These are phyloP conservation scores for Poeciliopsis gracilis DNA, from an alignment of 2,797 vertebrate genomes.

Conservation along the genomic window DNA sequence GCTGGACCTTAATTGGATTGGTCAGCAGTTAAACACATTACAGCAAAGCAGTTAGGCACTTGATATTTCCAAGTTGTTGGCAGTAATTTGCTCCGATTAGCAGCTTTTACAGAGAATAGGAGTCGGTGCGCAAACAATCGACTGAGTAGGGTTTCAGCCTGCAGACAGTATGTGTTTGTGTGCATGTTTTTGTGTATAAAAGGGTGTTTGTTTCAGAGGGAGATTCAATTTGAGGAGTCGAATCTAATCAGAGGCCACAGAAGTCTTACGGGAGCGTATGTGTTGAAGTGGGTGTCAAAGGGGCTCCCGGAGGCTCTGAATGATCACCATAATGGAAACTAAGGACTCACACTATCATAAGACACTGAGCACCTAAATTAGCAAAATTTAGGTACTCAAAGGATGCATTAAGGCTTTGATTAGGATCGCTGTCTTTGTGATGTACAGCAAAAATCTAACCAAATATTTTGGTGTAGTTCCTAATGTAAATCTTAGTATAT, in stretches of 20 bases:
- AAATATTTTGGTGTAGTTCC: too few species aligned
- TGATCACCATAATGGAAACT: conserved; percentile 46
- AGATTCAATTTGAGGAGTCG: conserved; percentile 75
- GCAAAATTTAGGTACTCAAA: conserved; percentile 5
- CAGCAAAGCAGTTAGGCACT: conserved; percentile 85
- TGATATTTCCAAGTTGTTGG: conserved; percentile 88
- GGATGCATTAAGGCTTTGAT: conserved; percentile 5
- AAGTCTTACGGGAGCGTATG: conserved; percentile 60
- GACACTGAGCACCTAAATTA: conserved; percentile 37
- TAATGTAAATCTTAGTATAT: too few species aligned
- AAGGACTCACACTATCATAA: conserved; percentile 14
- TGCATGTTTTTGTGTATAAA: conserved; percentile 50
- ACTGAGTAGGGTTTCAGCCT: conserved; percentile 57
- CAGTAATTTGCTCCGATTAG: conserved; percentile 90
- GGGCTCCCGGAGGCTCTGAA: conserved; percentile 44
- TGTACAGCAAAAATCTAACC: neutral
- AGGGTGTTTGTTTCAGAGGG: conserved; percentile 73
- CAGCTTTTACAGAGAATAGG: conserved; percentile 86
- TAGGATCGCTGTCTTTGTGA: neutral
- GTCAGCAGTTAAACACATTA: conserved; percentile 88
- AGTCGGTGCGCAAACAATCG: conserved; percentile 80
- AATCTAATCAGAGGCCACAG: conserved; percentile 75
- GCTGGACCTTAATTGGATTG: conserved; percentile 87
- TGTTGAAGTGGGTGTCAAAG: conserved; percentile 66
- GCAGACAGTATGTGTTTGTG: conserved; percentile 48